Conservation (phyloP, 2,113 vertebrate genomes). For the Gobius niger region DNA sequence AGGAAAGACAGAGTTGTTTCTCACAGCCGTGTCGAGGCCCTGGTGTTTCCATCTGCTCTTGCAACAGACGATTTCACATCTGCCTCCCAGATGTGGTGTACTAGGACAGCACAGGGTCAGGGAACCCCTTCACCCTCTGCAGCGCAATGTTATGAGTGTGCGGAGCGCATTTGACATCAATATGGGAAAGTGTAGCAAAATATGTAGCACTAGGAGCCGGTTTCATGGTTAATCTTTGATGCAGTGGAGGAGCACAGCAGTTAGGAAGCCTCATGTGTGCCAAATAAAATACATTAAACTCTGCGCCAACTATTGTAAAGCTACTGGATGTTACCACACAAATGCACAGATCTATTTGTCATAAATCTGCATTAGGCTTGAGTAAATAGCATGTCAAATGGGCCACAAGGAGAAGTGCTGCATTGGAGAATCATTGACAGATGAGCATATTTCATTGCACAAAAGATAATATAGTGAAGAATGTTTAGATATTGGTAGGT, state of each 20-base stretch:
- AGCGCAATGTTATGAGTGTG: slow-evolving; percentile 18
- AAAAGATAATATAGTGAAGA: neutral
- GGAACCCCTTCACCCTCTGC: slow-evolving; percentile 76
- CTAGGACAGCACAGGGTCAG: slow-evolving; percentile 77
- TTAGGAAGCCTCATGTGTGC: slow-evolving; percentile 1
- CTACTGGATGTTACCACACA: slow-evolving; percentile 6
- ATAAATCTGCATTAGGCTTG: slow-evolving; percentile 1
- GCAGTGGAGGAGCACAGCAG: slow-evolving; percentile 24
- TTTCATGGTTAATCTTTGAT: slow-evolving; percentile 35
- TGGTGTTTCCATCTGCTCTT: slow-evolving; percentile 73
- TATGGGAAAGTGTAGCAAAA: slow-evolving; percentile 41
- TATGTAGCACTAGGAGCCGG: slow-evolving; percentile 29
- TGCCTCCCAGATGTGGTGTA: slow-evolving; percentile 74
- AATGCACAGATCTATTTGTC: slow-evolving; percentile 2
- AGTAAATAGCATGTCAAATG: slow-evolving; percentile 3
- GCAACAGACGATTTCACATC: slow-evolving; percentile 68
- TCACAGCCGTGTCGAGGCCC: slow-evolving; percentile 63
- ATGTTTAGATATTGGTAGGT: neutral
- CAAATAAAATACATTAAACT: slow-evolving; percentile 15
- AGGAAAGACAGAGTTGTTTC: slow-evolving; percentile 64
- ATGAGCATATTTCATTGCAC: neutral
- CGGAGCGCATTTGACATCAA: slow-evolving; percentile 16
- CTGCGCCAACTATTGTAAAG: neutral
- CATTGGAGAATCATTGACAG: neutral
- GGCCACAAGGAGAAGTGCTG: neutral